A percentile compares a stretch with the other conserved stretches of the same genome.
phyloP scores from a whole-genome alignment of 2,797 vertebrate species.

The Carapus acus region DNA sequence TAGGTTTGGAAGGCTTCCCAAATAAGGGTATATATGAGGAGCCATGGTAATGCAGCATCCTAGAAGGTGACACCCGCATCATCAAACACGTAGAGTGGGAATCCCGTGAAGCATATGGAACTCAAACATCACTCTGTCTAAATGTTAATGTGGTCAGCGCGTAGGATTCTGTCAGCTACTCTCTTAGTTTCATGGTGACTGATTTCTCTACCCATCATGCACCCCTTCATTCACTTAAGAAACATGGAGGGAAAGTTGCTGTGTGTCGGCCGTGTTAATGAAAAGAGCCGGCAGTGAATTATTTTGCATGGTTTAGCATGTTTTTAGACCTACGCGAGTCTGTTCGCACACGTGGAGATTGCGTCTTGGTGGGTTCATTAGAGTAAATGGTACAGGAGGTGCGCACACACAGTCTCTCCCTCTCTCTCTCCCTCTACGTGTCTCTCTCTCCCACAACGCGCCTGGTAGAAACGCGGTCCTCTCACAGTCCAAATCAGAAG shows the following conservation, averaged over 20 bases:
- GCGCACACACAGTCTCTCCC: no score
- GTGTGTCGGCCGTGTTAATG: not conserved
- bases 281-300: not conserved
- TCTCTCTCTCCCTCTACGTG: no score
- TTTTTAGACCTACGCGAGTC: not conserved
- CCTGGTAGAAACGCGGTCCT: no score
- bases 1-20: not conserved
- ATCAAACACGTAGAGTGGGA: not conserved
- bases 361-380: no score
- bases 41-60: not conserved
- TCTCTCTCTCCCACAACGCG: no score
- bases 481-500: no score
- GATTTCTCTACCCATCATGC: not conserved
- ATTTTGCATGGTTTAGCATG: not conserved
- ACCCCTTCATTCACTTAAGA: not conserved
- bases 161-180: not conserved
- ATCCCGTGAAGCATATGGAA: not conserved
- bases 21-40: not conserved
- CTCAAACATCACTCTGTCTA: not conserved
- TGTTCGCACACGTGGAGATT: no score
- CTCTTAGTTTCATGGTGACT: not conserved
- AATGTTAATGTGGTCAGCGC: not conserved
- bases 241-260: not conserved
- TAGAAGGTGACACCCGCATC: not conserved
- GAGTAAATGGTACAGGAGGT: no score